A percentile compares a stretch with the other conserved stretches of the same genome.
phyloP scores from a whole-genome alignment of 2,797 vertebrate genomes.

The Dermochelys coriacea region DNA sequence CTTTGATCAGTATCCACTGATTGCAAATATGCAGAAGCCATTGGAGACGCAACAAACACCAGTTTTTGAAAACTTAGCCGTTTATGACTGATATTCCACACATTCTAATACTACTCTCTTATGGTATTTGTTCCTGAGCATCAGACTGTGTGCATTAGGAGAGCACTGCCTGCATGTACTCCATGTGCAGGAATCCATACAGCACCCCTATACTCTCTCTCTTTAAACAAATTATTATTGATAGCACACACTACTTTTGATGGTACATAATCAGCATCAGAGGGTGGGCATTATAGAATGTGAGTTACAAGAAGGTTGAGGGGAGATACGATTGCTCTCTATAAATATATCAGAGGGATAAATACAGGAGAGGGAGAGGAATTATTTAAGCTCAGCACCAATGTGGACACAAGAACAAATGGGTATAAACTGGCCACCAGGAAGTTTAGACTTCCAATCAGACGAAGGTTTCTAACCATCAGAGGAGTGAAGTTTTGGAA shows the following conservation, averaged over 20 bases:
- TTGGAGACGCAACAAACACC: not conserved
- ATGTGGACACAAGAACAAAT: too few relatives aligned
- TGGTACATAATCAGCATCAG: not conserved
- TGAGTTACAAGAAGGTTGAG: too few relatives aligned
- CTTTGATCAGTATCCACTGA: not conserved
- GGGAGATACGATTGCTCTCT: too few relatives aligned
- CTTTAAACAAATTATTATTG: not conserved
- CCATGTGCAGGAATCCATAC: not conserved
- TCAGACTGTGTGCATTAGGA: not conserved
- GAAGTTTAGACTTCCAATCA: too few relatives aligned
- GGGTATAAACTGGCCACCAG: too few relatives aligned
- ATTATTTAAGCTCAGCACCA: too few relatives aligned
- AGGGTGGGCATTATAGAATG: not conserved
- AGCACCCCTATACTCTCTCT: not conserved
- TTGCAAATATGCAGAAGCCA: too few relatives aligned
- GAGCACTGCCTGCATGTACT: not conserved
- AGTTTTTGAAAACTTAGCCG: not conserved
- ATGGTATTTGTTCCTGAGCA: not conserved
- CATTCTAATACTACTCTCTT: not conserved
- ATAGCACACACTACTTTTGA: not conserved
- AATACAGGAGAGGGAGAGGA: too few relatives aligned
- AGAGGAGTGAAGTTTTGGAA: too few relatives aligned
- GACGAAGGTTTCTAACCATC: too few relatives aligned
- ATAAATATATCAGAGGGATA: too few relatives aligned
- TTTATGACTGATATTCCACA: not conserved